phyloP scores from a whole-genome alignment of 2,888 invertebrate genomes.

The Subacronicta megacephala region DNA sequence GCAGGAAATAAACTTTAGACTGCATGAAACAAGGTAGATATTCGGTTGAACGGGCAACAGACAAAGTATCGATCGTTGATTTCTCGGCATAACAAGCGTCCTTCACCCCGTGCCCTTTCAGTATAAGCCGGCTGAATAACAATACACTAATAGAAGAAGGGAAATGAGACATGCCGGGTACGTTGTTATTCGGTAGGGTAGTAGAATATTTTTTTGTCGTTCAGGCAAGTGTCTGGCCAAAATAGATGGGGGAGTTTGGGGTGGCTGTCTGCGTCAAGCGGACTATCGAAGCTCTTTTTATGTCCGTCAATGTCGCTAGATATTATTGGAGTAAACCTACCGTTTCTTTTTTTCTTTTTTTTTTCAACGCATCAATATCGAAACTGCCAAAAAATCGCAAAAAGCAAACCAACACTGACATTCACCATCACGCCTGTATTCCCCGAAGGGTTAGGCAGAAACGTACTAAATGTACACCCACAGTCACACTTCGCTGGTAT shows the following conservation, averaged over 20 bases:
- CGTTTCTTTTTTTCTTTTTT: too few species aligned
- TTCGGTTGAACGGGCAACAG: constrained; percentile 51
- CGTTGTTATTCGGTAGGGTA: constrained; percentile 28
- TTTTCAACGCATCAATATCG: too few species aligned
- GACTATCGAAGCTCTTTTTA: constrained; percentile 18
- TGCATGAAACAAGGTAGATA: constrained; percentile 45
- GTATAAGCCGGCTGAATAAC: constrained; percentile 66
- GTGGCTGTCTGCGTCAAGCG: constrained; percentile 46
- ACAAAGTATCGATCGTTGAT: constrained; percentile 79
- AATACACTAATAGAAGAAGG: constrained; percentile 54
- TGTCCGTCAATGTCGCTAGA: constrained; percentile 30
- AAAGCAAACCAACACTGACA: too few species aligned
- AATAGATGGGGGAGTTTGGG: constrained; percentile 47
- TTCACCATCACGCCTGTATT: too few species aligned
- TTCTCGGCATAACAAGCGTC: constrained; percentile 74
- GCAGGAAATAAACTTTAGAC: constrained; percentile 27
- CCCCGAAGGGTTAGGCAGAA: too few species aligned
- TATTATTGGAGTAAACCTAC: constrained; percentile 24
- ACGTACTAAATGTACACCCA: too few species aligned
- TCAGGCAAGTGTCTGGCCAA: constrained; percentile 47
- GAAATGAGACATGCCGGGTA: constrained; percentile 34
- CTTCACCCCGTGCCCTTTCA: constrained; percentile 86
- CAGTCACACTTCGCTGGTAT: too few species aligned
- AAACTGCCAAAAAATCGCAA: too few species aligned
- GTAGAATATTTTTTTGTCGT: constrained; percentile 40